phyloP scores from a whole-genome alignment of 2,888 invertebrate genomes.

The Allacma fusca region DNA sequence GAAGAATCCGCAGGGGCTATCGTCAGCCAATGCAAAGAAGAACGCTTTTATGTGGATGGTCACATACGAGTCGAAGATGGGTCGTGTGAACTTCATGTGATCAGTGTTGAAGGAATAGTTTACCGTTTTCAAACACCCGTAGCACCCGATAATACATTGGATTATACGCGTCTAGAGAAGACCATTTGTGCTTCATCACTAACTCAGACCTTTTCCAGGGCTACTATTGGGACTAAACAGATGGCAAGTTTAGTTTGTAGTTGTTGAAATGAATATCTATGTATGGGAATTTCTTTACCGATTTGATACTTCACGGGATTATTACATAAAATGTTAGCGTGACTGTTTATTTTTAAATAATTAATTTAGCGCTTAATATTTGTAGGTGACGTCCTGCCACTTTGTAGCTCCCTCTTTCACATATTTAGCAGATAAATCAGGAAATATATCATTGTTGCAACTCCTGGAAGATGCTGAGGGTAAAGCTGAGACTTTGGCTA shows the following conservation, averaged over 20 bases:
- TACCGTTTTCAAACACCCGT: background rate
- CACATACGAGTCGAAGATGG: background rate
- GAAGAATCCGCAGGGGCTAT: background rate
- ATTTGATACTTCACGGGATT: no score
- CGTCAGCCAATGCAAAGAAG: background rate
- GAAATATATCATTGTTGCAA: background rate
- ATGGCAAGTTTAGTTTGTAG: background rate
- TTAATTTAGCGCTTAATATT: background rate
- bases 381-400: background rate
- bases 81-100: background rate
- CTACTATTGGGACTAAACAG: background rate
- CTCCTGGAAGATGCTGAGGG: background rate
- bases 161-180: slow-evolving; percentile 21
- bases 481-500: background rate
- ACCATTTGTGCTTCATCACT: background rate
- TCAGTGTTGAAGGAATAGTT: slow-evolving; percentile 8
- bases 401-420: background rate
- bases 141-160: slow-evolving; percentile 29
- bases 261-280: background rate
- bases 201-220: background rate
- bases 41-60: background rate
- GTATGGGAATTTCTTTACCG: no score
- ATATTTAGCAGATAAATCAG: background rate
- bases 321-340: no score
- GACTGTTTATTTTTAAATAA: no score